Evolutionary conservation across 2,113 vertebrate genomes (phyloP).

Genomic region (Eonycteris spelaea): DNA sequence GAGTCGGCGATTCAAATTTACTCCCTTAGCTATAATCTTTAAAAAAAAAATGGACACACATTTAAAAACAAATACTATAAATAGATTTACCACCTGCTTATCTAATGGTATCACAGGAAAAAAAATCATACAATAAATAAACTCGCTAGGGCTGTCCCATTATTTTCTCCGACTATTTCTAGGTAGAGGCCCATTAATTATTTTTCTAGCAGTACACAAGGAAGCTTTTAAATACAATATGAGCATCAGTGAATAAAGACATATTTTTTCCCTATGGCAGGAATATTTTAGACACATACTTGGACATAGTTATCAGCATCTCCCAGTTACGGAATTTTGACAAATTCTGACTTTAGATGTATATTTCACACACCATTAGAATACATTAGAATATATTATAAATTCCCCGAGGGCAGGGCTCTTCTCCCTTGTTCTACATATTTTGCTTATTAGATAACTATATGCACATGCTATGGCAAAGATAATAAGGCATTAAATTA

Average conservation of each 20-base stretch:
- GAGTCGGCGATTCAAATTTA: neutral
- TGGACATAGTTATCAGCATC: constrained; percentile 64
- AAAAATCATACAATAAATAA: neutral
- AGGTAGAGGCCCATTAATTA: neutral
- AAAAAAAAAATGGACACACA: neutral
- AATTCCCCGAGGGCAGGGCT: constrained; percentile 64
- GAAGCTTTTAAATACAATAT: constrained; percentile 39
- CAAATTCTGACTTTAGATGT: constrained; percentile 75
- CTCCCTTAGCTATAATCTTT: neutral
- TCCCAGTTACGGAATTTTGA: constrained; percentile 75
- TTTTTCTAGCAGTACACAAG: constrained; percentile 11
- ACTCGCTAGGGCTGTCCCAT: neutral
- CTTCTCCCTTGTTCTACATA: constrained; percentile 69
- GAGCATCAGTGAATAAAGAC: constrained; percentile 47
- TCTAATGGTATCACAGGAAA: neutral
- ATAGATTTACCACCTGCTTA: neutral
- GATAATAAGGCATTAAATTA: constrained; percentile 77
- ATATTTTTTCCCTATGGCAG: constrained; percentile 46
- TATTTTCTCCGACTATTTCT: constrained; percentile 42
- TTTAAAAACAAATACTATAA: constrained; percentile 20
- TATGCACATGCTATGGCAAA: constrained; percentile 60
- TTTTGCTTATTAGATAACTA: constrained; percentile 75
- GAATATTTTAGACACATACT: constrained; percentile 55
- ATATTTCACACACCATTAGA: constrained; percentile 78
- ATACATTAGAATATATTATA: constrained; percentile 78